phyloP scores from a whole-genome alignment of 2,888 invertebrate genomes.

The Metacarcinus magister region DNA sequence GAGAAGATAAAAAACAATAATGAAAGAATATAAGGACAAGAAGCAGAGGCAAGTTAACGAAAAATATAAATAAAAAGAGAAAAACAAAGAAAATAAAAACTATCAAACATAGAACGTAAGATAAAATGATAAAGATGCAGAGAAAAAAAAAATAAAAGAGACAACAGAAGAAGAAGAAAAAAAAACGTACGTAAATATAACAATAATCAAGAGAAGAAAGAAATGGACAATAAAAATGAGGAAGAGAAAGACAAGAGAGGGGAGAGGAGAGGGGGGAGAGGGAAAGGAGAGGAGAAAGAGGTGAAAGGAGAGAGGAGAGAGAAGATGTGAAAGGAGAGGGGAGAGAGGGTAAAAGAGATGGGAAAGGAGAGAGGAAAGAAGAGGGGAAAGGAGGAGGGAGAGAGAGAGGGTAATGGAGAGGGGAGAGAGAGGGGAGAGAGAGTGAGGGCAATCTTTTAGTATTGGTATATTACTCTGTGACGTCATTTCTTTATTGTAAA shows the following conservation, averaged over 20 bases:
- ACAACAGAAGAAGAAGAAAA: too few species aligned
- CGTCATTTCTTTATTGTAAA: background rate
- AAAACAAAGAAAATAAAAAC: background rate
- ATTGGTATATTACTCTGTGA: background rate
- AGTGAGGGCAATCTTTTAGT: background rate
- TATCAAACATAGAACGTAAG: too few species aligned
- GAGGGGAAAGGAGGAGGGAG: background rate
- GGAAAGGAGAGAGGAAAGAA: background rate
- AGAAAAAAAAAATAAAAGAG: too few species aligned
- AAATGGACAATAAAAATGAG: too few species aligned
- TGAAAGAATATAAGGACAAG: background rate
- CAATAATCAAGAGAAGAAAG: too few species aligned
- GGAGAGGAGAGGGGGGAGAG: too few species aligned
- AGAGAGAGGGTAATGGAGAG: conserved; percentile 47
- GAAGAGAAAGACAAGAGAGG: too few species aligned
- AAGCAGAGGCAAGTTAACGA: background rate
- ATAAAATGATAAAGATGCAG: too few species aligned
- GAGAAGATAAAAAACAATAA: background rate
- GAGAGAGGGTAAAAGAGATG: background rate
- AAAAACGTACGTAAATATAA: too few species aligned
- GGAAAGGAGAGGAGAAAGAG: background rate
- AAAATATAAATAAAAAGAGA: background rate
- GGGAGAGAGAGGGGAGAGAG: conserved; percentile 23
- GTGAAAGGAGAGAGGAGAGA: background rate
- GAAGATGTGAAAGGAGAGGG: background rate